Evolutionary conservation across 1,140 invertebrate genomes (phyloP).

Genomic region (Bombus waltoni): DNA sequence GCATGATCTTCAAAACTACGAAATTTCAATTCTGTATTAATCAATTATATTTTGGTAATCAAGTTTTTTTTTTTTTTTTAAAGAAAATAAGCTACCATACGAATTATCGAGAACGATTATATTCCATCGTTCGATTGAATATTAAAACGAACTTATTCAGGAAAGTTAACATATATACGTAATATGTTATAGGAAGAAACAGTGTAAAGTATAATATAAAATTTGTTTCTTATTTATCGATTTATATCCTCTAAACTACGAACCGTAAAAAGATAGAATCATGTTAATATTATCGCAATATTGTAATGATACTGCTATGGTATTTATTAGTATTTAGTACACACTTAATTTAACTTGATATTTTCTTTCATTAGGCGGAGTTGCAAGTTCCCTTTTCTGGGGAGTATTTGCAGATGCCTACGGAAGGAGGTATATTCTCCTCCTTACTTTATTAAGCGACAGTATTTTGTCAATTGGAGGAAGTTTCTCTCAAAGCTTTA

Average conservation of each 20-base stretch:
- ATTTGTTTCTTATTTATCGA: too few species aligned
- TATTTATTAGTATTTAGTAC: neutral
- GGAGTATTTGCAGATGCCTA: constrained; percentile 86
- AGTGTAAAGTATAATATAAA: too few species aligned
- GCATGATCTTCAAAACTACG: neutral
- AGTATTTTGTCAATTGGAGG: constrained; percentile 82
- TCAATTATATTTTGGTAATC: neutral
- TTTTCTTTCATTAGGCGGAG: constrained; percentile 80
- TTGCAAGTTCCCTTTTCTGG: constrained; percentile 85
- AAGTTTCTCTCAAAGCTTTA: constrained; percentile 82
- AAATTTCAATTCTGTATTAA: neutral
- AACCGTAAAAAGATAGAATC: too few species aligned
- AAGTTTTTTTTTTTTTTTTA: neutral
- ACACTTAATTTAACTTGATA: neutral
- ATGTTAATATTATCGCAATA: too few species aligned
- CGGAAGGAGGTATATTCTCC: constrained; percentile 85
- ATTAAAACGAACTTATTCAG: too few species aligned
- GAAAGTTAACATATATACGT: too few species aligned
- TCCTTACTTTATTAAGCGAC: constrained; percentile 86
- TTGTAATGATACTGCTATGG: neutral
- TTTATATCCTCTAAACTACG: too few species aligned
- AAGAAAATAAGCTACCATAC: neutral
- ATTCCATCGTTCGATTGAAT: too few species aligned
- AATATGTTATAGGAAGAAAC: too few species aligned
- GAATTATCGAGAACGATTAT: too few species aligned